Base-by-base conservation (phyloP, 1,140 invertebrate species). In the Nasonia vitripennis region DNA sequence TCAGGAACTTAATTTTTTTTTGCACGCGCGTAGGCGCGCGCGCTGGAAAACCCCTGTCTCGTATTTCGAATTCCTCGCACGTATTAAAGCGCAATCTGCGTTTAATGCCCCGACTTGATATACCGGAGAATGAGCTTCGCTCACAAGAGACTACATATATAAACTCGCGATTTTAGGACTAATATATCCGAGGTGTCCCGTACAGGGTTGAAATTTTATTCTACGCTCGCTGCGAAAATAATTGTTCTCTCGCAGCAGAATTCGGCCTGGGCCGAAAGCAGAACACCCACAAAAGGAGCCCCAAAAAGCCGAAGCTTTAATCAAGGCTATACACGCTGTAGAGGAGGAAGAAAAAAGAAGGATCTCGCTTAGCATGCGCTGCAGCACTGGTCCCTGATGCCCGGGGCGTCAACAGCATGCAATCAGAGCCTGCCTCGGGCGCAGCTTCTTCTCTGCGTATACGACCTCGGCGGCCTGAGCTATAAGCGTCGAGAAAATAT, bases 381-480 rank as follows among this genome's bases (percentile, higher is more conserved):
- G 55, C 55, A 62, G 2, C 34, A 14, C 34, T 14, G 31, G n/a
- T 1, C 55, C 71, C 67, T 0, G 67, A 11, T 2, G 80, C 80
- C 80, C 41, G 41, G 27, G 80, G 80, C 80, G 80, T 73, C 37
- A 31, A 62, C 20, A 20, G 55, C 55, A 17, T 62, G 55, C 55
- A 62, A 62, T 62, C 55, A 62, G 20, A 62, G 7, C 0, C 17
- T 5, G 55, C 55, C 55, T 62, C 55, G 55, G 20, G 20, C 55
- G 55, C 55, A 62, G 55, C 55, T 62, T 62, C 55, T 62, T 62
- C 55, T 62, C 17, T 51, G 14, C 14, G 12, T 12, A 48, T 17
- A 62, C 55, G 55, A 62, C 55, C 55, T 62, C 55, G 55, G 55
- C 55, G 5, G 34, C 5, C 10, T 45, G 41, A 10, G 9, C 41